Percentiles rank a stretch among this genome's conserved stretches.
These are phyloP conservation scores for Mastomys coucha DNA, from an alignment of 2,113 vertebrate species.

Conservation along the genomic window DNA sequence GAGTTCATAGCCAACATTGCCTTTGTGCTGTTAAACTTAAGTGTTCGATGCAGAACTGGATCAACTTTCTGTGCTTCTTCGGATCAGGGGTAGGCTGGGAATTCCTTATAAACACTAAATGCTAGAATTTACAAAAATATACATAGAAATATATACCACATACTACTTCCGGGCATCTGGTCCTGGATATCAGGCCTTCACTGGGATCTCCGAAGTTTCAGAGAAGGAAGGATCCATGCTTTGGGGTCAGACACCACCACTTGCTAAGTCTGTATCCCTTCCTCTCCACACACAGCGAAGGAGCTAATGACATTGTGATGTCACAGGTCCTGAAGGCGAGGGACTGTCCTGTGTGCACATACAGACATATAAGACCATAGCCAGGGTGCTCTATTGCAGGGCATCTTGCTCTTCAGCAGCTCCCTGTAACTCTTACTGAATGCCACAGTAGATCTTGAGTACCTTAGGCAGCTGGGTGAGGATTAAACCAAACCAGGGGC, in stretches of 20 bases:
- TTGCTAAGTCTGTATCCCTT: background rate
- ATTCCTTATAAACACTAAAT: background rate
- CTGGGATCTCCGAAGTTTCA: background rate
- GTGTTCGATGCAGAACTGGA: background rate
- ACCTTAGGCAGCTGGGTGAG: background rate
- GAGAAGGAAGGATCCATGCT: background rate
- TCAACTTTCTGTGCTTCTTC: background rate
- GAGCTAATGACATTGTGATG: rapidly evolving
- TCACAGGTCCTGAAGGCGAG: background rate
- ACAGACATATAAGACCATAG: background rate
- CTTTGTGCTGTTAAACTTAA: background rate
- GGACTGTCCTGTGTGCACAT: rapidly evolving
- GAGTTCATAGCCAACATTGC: background rate
- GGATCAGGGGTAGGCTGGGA: background rate
- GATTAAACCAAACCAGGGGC: background rate
- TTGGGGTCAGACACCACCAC: rapidly evolving
- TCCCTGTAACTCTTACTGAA: background rate
- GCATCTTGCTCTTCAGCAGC: no score
- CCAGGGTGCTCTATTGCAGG: no score
- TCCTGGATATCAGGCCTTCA: background rate
- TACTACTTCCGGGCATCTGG: background rate
- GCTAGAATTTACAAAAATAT: background rate
- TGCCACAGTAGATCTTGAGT: no score
- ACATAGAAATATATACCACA: background rate
- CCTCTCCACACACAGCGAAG: background rate